Percentiles rank a stretch among this genome's conserved stretches.
Evolutionary conservation across 35 echinoderm and acorn worm species (phyloP).

Genomic region (Chiridota heheva): DNA sequence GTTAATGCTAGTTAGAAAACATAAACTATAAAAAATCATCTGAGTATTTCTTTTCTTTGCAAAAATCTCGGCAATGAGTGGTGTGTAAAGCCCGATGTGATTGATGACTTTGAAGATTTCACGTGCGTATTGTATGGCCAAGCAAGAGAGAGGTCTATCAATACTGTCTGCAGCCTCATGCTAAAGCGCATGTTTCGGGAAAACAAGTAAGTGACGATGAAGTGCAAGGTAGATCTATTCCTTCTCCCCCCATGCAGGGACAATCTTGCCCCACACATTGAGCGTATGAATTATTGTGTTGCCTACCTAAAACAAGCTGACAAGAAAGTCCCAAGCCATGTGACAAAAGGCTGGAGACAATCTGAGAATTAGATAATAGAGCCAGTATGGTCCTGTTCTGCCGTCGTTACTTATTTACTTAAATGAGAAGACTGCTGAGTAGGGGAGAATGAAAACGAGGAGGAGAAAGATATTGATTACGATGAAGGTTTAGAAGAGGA

Average conservation of each 20-base stretch:
- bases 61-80: conserved; percentile 52
- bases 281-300: conserved; percentile 51
- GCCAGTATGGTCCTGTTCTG: conserved; percentile 43
- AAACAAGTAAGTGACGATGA: conserved; percentile 27
- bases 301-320: conserved; percentile 25
- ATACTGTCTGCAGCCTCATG: conserved; percentile 12
- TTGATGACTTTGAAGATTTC: conserved; percentile 49
- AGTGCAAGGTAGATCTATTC: conserved; percentile 40
- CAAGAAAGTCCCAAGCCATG: conserved; percentile 24
- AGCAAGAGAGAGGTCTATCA: conserved; percentile 12
- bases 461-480: background rate
- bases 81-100: conserved; percentile 29
- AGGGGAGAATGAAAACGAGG: conserved; percentile 28
- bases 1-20: background rate
- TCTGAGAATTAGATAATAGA: conserved; percentile 23
- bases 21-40: background rate
- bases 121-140: conserved; percentile 69
- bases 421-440: background rate
- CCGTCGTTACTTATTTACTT: conserved; percentile 26
- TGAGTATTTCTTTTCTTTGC: background rate
- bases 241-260: conserved; percentile 16
- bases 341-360: conserved; percentile 25
- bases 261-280: conserved; percentile 27
- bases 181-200: conserved; percentile 36
- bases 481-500: background rate